phyloP scores from a whole-genome alignment of 30 jellyfish, hydroid and myxozoan species.

The Hydractinia echinata region DNA sequence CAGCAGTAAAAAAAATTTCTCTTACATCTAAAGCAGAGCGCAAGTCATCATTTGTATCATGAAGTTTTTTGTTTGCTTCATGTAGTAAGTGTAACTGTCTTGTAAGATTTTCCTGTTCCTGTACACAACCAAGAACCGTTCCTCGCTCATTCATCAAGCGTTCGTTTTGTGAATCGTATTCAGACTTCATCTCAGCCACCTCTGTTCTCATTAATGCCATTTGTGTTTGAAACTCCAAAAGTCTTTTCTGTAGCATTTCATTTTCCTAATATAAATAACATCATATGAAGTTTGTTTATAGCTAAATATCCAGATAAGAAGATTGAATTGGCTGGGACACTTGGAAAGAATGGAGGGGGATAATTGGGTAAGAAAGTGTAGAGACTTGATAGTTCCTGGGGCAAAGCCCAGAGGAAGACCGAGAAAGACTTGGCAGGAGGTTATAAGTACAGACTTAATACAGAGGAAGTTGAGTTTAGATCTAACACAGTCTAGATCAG shows the following conservation, averaged over 20 bases:
- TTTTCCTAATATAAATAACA: constrained; percentile 52
- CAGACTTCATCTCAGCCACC: constrained; percentile 68
- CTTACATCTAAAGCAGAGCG: constrained; percentile 87
- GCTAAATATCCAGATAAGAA: too few species aligned
- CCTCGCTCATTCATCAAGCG: constrained; percentile 75
- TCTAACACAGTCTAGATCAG: too few species aligned
- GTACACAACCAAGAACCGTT: constrained; percentile 81
- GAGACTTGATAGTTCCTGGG: too few species aligned
- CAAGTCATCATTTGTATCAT: constrained; percentile 92
- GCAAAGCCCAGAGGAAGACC: too few species aligned
- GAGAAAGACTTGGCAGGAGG: too few species aligned
- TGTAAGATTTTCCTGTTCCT: constrained; percentile 90
- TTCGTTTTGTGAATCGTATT: constrained; percentile 85
- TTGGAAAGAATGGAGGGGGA: too few species aligned
- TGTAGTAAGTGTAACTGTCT: constrained; percentile 81
- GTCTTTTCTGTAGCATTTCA: constrained; percentile 45
- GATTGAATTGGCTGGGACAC: too few species aligned
- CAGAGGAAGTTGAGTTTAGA: too few species aligned
- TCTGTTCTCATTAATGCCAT: constrained; percentile 77
- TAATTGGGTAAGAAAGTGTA: too few species aligned
- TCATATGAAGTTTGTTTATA: not conserved
- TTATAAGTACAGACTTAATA: too few species aligned
- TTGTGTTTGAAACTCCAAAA: constrained; percentile 90
- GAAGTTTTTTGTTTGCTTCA: constrained; percentile 86
- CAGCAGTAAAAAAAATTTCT: not conserved